Evolutionary conservation across 2,113 vertebrate genomes (phyloP), one percentile per base, ranked within the genome.

Genomic region (Catharus bicknelli): DNA sequence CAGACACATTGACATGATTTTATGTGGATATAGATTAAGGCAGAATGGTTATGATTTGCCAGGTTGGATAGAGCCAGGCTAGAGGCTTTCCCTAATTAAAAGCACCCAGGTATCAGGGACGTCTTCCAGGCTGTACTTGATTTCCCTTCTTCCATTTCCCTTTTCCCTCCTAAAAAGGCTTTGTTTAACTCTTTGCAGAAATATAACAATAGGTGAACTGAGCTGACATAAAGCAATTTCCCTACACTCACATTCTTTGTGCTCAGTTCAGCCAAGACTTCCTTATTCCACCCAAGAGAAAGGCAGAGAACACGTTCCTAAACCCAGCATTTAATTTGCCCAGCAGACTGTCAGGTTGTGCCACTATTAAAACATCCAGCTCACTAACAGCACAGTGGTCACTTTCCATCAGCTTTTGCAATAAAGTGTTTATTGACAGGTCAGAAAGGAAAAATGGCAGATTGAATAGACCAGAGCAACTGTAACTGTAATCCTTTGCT

Each of bases 361-460:
- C 38, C 57, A 47, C 57, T 83, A 42, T 86, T 77, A 84, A 54
- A 45, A 51, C 0, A 0, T 34, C 40, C 63, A 67, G 38, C 27
- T 91, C 82, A 45, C 63, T 83, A 58, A 69, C 25, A 90, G 81
- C 23, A 30, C 40, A 53, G 50, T 12, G 48, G 40, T 89, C 63
- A 67, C 72, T 83, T 93, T 58, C 63, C 64, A 81, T 86, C 94
- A 94, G 68, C 69, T 75, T 87, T 85, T 81, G 53, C 45, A 83
- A 67, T 75, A 55, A 55, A 51, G 21, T 64, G 72, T 48, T 84
- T 93, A 92, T 53, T 64, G 72, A 90, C 84, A 88, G 87, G 57
- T 78, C 72, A 88, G 73, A 90, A 70, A 86, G 79, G 38, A 88
- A 86, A 94, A 88, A 50, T 54, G 54, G 64, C 68, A 94, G 85